Evolutionary conservation across 2,797 vertebrate species (phyloP).

Genomic region (Myiotriccus ornatus): DNA sequence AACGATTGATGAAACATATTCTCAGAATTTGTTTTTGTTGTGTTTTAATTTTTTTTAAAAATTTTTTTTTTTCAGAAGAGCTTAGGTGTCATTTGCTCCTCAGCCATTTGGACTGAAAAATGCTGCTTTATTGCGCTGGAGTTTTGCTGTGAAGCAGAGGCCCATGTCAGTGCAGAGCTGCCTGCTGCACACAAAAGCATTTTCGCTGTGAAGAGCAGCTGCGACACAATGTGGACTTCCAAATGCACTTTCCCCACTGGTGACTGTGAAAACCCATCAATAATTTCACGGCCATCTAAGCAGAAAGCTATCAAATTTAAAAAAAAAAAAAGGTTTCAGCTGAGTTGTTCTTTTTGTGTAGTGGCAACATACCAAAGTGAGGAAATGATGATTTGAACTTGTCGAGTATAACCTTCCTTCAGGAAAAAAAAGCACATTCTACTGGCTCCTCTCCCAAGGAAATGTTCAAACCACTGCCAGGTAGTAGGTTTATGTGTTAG

Average conservation of each 20-base stretch:
- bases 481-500: not conserved
- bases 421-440: not conserved
- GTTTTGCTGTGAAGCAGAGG: not conserved
- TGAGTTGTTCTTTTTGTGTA: not conserved
- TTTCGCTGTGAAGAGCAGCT: not conserved
- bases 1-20: not conserved
- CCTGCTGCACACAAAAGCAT: not conserved
- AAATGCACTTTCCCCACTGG: not conserved
- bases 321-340: not conserved
- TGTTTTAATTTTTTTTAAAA: not conserved
- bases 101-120: not conserved
- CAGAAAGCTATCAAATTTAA: not conserved
- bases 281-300: not conserved
- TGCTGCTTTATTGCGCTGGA: not conserved
- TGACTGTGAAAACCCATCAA: not conserved
- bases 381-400: not conserved
- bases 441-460: not conserved
- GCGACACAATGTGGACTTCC: not conserved
- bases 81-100: not conserved
- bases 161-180: not conserved
- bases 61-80: not conserved
- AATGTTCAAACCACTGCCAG: not conserved
- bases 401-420: not conserved
- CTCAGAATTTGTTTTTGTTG: not conserved
- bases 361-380: not conserved